Evolutionary conservation across 2,797 vertebrate genomes (phyloP).

Genomic region (Anguilla anguilla): DNA sequence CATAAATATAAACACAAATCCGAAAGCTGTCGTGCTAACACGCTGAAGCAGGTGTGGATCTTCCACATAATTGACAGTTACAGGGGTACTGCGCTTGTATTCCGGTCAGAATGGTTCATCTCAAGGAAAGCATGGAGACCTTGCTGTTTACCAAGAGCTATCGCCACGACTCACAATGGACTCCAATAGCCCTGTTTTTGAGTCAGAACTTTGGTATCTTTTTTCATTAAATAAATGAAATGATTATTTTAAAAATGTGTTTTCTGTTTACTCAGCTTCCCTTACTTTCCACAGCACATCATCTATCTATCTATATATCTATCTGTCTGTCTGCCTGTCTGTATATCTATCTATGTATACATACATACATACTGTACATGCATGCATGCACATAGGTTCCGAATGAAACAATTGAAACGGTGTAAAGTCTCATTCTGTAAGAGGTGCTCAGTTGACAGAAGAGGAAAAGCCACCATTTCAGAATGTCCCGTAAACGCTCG

Average conservation of each 20-base stretch:
- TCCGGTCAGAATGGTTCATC: background rate
- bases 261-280: too few relatives aligned
- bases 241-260: too few relatives aligned
- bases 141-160: background rate
- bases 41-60: slow-evolving; percentile 34
- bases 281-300: too few relatives aligned
- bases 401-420: too few relatives aligned
- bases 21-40: slow-evolving; percentile 28
- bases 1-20: slow-evolving; percentile 26
- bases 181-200: background rate
- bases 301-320: background rate
- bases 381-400: too few relatives aligned
- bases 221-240: background rate
- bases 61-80: slow-evolving; percentile 36
- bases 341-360: background rate
- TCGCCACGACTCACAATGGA: background rate
- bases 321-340: too few relatives aligned
- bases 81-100: slow-evolving; percentile 24
- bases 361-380: background rate
- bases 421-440: too few relatives aligned
- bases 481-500: background rate
- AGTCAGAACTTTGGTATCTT: background rate
- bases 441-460: background rate
- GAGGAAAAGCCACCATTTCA: background rate
- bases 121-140: background rate